Base-by-base conservation (phyloP, 2,797 vertebrate species). In the Hipposideros larvatus region DNA sequence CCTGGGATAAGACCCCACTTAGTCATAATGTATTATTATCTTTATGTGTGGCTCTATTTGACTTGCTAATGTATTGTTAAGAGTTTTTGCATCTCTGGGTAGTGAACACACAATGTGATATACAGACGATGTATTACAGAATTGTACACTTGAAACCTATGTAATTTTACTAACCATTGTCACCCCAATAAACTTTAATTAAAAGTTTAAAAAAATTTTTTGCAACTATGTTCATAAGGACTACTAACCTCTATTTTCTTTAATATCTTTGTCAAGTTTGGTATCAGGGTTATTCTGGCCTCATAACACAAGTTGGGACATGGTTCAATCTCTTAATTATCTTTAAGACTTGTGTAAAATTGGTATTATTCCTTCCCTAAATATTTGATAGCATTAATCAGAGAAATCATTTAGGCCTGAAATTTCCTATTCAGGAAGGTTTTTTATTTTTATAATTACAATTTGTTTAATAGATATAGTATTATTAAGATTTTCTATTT, bases 291-390 rank as follows among this genome's bases (percentile, higher is more conserved):
- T 90, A 68, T 68, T 41, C 61, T 79, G 61, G 21, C 43, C 43
- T 66, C 26, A 55, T 55, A 55, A 55, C 34, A 55, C 61, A 61
- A 61, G 21, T 15, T 63, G 10, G 11, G 19, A 85, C 70, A 77
- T 14, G 21, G 78, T 78, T 86, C 46, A 18, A 80, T 48, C 7
- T 46, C 18, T 37, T 57, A 65, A 87, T 80, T 63, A 80, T 57
- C 48, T 86, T 87, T 74, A 68, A 77, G 48, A 89, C 46, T 68
- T 84, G 46, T n/a, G 41, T 88, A 77, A 87, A 46, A 75, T 34
- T 92, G n/a, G 16, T 61, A 83, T 83, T 46, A 70, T 53, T 84
- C 5, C 22, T 34, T 55, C 34, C 41, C 28, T 31, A 46, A 91
- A 80, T 84, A 77, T 92, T 77, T 88, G 51, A 53, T 55, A 78